These are phyloP conservation scores for Pseudomyrmex pallidus DNA, from an alignment of 1,140 invertebrate genomes.

Conservation along the genomic window DNA sequence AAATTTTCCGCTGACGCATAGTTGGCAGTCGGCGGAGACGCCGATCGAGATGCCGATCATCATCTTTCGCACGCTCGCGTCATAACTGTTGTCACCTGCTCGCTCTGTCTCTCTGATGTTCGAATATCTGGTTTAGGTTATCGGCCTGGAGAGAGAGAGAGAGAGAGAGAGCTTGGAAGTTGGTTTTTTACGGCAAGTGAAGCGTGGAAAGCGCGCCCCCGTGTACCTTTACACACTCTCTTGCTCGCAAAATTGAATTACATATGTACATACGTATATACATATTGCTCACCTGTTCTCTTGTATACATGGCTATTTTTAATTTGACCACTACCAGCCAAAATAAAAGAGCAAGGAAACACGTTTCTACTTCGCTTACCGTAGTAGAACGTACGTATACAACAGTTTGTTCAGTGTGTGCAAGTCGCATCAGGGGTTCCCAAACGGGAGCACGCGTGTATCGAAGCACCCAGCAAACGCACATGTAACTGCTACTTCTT, in stretches of 20 bases:
- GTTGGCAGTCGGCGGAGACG: constrained; percentile 25
- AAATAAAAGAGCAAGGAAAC: constrained; percentile 1
- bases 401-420: too few relatives aligned
- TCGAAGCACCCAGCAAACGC: too few relatives aligned
- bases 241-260: constrained; percentile 54
- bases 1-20: constrained; percentile 37
- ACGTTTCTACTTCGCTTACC: not conserved
- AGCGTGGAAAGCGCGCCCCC: constrained; percentile 35
- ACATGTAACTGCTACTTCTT: too few relatives aligned
- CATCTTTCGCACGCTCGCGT: not conserved
- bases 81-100: constrained; percentile 12
- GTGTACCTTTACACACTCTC: constrained; percentile 45
- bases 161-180: constrained; percentile 27
- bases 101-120: constrained; percentile 18
- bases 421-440: too few relatives aligned
- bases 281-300: not conserved
- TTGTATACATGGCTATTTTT: constrained; percentile 32
- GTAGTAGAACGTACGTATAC: not conserved
- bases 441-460: too few relatives aligned
- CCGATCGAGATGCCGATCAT: constrained; percentile 12
- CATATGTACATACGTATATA: constrained; percentile 37
- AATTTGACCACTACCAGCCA: constrained; percentile 17
- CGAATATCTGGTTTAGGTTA: constrained; percentile 29
- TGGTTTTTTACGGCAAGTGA: constrained; percentile 47
- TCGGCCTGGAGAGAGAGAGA: constrained; percentile 21